phyloP scores from a whole-genome alignment of 2,113 vertebrate species.

The Ochotona curzoniae region DNA sequence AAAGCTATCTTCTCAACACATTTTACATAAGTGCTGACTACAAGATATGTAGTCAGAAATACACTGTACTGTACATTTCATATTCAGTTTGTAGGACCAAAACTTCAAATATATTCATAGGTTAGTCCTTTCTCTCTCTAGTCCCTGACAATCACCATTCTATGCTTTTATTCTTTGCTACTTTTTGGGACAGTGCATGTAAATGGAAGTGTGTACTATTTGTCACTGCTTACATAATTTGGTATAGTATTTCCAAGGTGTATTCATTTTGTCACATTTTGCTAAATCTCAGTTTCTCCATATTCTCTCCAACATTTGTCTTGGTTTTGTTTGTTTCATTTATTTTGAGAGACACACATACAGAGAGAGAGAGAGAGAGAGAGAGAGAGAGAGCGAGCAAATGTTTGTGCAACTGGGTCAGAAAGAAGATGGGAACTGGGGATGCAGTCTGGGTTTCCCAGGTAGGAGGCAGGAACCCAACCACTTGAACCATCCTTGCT shows the following conservation, averaged over 20 bases:
- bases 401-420: too few species aligned
- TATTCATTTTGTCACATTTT: background rate
- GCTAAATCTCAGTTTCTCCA: background rate
- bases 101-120: background rate
- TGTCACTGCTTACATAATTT: background rate
- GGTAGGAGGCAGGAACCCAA: too few species aligned
- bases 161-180: background rate
- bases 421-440: too few species aligned
- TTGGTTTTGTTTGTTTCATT: background rate
- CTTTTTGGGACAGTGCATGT: background rate
- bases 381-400: too few species aligned
- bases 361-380: too few species aligned
- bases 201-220: background rate
- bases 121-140: background rate
- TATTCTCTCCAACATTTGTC: background rate
- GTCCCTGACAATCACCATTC: background rate
- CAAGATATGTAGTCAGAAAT: background rate
- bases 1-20: background rate
- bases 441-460: too few species aligned
- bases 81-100: background rate
- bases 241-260: background rate
- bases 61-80: background rate
- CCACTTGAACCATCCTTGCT: too few species aligned
- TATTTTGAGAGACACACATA: background rate
- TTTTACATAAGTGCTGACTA: background rate